Conservation (phyloP, 2,113 vertebrate species). For the Columba janthina region DNA sequence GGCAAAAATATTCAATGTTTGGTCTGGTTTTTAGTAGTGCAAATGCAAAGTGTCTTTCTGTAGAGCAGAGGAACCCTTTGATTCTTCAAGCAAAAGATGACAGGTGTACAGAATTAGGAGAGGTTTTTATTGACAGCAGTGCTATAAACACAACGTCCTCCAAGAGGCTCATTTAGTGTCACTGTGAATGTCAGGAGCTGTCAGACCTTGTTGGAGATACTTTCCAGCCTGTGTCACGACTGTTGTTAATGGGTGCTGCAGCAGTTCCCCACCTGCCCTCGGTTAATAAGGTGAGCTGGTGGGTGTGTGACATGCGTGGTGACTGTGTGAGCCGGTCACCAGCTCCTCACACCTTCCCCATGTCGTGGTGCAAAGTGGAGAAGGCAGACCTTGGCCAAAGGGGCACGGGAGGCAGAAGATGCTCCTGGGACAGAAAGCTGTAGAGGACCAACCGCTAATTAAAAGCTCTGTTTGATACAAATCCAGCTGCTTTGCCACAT, state of each 20-base stretch:
- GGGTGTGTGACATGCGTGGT: rapidly evolving
- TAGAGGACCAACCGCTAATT: rapidly evolving
- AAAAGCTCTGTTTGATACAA: not conserved
- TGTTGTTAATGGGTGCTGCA: not conserved
- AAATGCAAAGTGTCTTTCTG: conserved; percentile 44
- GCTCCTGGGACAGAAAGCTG: not conserved
- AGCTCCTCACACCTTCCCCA: not conserved
- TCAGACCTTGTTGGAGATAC: not conserved
- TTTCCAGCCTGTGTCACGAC: not conserved
- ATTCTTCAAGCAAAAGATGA: conserved; percentile 10
- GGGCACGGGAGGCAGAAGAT: not conserved
- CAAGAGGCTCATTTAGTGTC: not conserved
- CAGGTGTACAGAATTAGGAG: conserved; percentile 51
- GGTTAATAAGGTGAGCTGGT: not conserved
- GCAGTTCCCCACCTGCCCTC: not conserved
- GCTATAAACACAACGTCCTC: conserved; percentile 43
- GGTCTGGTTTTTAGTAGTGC: conserved; percentile 29
- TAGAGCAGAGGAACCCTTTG: conserved; percentile 41
- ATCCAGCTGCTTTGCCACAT: conserved; percentile 21
- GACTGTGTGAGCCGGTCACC: rapidly evolving
- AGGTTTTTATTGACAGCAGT: conserved; percentile 28
- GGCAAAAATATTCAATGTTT: conserved; percentile 7
- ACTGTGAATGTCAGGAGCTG: not conserved
- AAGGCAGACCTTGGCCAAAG: not conserved
- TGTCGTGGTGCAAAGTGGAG: not conserved